Base-by-base conservation (phyloP, 1,140 invertebrate species). In the Magallana gigas region DNA sequence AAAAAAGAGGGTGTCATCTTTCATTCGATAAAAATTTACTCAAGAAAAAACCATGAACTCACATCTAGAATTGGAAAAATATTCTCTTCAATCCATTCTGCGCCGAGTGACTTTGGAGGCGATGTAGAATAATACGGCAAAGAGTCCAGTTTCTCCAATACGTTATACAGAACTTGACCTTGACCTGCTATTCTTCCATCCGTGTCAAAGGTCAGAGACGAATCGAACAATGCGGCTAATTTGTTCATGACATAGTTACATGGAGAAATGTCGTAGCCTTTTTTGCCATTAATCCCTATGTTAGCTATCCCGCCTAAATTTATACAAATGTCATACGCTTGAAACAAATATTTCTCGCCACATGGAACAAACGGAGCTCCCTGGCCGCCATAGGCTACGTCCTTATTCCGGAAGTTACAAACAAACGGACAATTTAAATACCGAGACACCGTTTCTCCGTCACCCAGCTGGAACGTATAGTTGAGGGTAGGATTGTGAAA, bases 221-320 rank as follows among this genome's bases (percentile, higher is more conserved):
- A 23, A 86, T 93, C 90, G 57, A 85, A 56, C 4, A 86, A 11
- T n/a, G 68, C 68, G 5, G 93, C 93, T 68, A 94, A 89, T n/a
- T 89, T 85, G 83, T 94, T 94, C 18, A 93, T 64, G 29, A 93
- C 88, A 36, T 90, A 91, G 88, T 94, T 94, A 84, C 93, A 92
- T 0, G 92, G 88, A 84, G 92, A 92, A 16, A 94, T 87, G 85
- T 94, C 94, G 83, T 91, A 93, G 0, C 91, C 92, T 29, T 83
- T 86, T 16, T 88, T 76, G n/a, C 91, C 92, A 48, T 82, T 86
- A 1, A 91, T 64, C 8, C 92, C 92, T 7, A 94, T 90, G 84
- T 93, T 93, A n/a, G 94, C 93, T 71, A 94, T 93, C 9, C 94
- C 94, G 8, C 94, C 93, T 18, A 94, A 90, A 89, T 94, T 94